phyloP scores from a whole-genome alignment of 2,113 vertebrate genomes.

The Malaclemys terrapin region DNA sequence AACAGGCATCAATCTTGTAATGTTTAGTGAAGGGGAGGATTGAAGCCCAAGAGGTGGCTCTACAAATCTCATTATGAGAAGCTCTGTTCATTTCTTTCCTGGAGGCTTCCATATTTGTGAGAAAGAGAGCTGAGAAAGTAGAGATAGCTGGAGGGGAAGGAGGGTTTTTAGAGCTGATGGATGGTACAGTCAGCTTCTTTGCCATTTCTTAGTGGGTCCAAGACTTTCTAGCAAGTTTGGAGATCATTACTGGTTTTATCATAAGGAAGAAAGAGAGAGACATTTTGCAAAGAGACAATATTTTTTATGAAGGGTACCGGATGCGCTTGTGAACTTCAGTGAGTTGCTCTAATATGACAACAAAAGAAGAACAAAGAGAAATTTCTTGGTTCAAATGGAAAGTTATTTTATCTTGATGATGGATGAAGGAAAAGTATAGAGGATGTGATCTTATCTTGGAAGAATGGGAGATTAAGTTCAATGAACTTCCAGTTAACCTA shows the following conservation, averaged over 20 bases:
- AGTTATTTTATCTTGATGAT: not conserved
- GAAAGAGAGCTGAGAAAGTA: not conserved
- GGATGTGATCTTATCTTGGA: not conserved
- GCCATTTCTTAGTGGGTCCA: not conserved
- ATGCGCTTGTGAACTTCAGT: not conserved
- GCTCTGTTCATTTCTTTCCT: not conserved
- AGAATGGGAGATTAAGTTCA: not conserved
- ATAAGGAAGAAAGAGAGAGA: not conserved
- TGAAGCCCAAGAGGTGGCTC: not conserved
- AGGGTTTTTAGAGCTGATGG: not conserved
- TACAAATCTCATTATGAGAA: not conserved
- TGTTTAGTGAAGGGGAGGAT: not conserved
- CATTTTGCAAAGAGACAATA: not conserved
- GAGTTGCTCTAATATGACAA: not conserved
- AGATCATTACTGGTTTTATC: not conserved
- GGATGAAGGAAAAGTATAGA: not conserved
- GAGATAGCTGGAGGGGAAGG: not conserved
- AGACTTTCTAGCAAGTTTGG: not conserved
- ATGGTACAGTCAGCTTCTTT: not conserved
- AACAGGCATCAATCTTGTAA: not conserved
- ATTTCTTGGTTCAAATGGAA: not conserved
- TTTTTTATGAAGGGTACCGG: not conserved
- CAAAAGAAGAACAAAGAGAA: not conserved
- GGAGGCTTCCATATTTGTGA: not conserved
- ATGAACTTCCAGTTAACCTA: not conserved